Base-by-base conservation (phyloP, 2,888 invertebrate species). In the Sesia apiformis region DNA sequence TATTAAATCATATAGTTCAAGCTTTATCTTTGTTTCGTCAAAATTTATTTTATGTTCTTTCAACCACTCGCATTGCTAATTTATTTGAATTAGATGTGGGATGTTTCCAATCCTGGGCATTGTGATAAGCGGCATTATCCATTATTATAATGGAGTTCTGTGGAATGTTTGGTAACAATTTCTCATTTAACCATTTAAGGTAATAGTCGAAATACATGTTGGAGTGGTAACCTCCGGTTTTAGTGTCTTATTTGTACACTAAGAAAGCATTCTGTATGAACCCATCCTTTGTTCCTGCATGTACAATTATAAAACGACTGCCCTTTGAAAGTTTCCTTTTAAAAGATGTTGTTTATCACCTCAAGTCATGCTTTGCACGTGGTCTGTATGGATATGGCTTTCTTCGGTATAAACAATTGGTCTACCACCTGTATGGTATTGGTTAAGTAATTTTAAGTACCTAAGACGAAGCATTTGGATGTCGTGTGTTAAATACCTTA, bases 81-180 rank as follows among this genome's bases (percentile, higher is more conserved):
- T 58, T 56, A 8, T 53, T 55, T 6, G 54, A 53, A 51, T 52
- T 55, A 3, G 55, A 53, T 39, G 53, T 57, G 4, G 57, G 58
- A 5, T 4, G 6, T 53, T 55, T 55, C 38, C 53, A 52, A 40
- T 40, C 7, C 6, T 6, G 8, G 38, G 38, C 40, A 49, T 60
- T 64, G 54, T 66, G 65, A 52, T 66, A 64, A 5, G 61, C 39
- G 40, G 60, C 62, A 58, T 63, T 60, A 53, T 57, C 58, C 50
- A 58, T 39, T 4, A 60, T 54, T 6, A 60, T 46, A n/a, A 59
- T 55, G 52, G 64, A 56, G 5, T 55, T 56, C 8, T 52, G 38
- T 40, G 60, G 58, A 5, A 67, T 56, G 57, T 65, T 67, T 40
- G 64, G 62, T 38, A 67, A 8, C 38, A 69, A 53, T 56, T 65